Conservation (phyloP, 1,140 invertebrate genomes). For the Mya arenaria region DNA sequence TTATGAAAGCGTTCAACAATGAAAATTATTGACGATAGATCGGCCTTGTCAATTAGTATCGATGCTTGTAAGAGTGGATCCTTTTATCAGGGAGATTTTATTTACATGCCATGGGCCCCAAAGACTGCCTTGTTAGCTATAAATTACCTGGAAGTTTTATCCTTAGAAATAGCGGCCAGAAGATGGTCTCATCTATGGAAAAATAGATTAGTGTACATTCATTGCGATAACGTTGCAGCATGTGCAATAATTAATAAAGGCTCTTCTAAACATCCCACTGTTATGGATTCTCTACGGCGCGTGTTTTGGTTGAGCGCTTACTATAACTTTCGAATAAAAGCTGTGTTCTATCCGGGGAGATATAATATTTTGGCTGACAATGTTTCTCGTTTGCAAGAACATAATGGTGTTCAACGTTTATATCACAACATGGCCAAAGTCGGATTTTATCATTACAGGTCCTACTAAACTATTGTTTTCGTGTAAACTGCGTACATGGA, state of each 20-base stretch:
- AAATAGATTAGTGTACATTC: not conserved
- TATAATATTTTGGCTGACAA: slow-evolving; percentile 8
- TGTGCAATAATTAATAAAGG: slow-evolving; percentile 25
- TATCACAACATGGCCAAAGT: not conserved
- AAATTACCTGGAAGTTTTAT: not conserved
- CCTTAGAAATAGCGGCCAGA: not conserved
- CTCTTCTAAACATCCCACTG: not conserved
- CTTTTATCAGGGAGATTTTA: not conserved
- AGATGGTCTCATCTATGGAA: not conserved
- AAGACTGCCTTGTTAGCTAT: not conserved
- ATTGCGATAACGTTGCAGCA: slow-evolving; percentile 8
- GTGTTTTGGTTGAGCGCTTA: slow-evolving; percentile 2
- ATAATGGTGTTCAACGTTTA: not conserved
- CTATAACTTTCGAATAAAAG: slow-evolving; percentile 1
- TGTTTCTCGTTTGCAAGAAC: not conserved
- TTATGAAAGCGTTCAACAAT: slow-evolving; percentile 4
- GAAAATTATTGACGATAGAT: not conserved
- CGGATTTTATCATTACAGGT: slow-evolving; percentile 22
- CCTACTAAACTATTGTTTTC: no score
- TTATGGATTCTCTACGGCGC: not conserved
- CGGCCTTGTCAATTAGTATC: not conserved
- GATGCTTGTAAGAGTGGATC: slow-evolving; percentile 2
- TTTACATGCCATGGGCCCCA: slow-evolving; percentile 10
- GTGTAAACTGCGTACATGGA: no score
- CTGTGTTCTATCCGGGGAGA: not conserved